Percentiles rank a stretch among this genome's conserved stretches.
Evolutionary conservation across 2,797 vertebrate genomes (phyloP).

Genomic region (Pseudomugil gertrudae): DNA sequence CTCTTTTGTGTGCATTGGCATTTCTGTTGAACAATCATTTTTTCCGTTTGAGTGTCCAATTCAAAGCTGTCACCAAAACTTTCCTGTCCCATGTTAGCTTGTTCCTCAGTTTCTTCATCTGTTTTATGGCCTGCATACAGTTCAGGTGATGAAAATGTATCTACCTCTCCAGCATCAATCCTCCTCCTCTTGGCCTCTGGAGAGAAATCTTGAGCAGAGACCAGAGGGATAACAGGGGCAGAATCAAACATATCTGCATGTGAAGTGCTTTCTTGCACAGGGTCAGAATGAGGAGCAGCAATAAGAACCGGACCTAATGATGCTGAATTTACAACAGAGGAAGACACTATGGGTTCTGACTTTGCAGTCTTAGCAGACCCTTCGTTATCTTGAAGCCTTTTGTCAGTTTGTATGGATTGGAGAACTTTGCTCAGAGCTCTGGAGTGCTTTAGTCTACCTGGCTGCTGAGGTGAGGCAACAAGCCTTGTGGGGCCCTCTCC

Average conservation of each 20-base stretch:
- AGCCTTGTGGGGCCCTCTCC: slow-evolving; percentile 5
- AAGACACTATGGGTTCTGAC: neutral
- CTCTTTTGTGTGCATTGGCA: neutral
- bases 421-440: slow-evolving; percentile 81
- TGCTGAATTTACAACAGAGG: slow-evolving; percentile 4
- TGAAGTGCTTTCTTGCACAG: neutral
- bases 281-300: neutral
- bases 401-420: slow-evolving; percentile 75
- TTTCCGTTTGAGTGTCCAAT: slow-evolving; percentile 92
- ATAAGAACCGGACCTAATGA: neutral
- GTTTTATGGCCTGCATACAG: slow-evolving; percentile 54
- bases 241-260: slow-evolving; percentile 18
- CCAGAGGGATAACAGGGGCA: slow-evolving; percentile 4
- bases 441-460: slow-evolving; percentile 57
- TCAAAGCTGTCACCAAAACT: slow-evolving; percentile 93
- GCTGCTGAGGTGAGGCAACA: slow-evolving; percentile 42
- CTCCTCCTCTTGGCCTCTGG: slow-evolving; percentile 74
- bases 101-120: slow-evolving; percentile 23
- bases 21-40: slow-evolving; percentile 84
- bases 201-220: slow-evolving; percentile 39
- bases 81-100: slow-evolving; percentile 55
- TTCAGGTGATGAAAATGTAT: slow-evolving; percentile 74
- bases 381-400: slow-evolving; percentile 24
- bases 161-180: slow-evolving; percentile 32
- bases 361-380: slow-evolving; percentile 13